phyloP scores from a whole-genome alignment of 2,888 invertebrate genomes.

The Frankliniella fusca region DNA sequence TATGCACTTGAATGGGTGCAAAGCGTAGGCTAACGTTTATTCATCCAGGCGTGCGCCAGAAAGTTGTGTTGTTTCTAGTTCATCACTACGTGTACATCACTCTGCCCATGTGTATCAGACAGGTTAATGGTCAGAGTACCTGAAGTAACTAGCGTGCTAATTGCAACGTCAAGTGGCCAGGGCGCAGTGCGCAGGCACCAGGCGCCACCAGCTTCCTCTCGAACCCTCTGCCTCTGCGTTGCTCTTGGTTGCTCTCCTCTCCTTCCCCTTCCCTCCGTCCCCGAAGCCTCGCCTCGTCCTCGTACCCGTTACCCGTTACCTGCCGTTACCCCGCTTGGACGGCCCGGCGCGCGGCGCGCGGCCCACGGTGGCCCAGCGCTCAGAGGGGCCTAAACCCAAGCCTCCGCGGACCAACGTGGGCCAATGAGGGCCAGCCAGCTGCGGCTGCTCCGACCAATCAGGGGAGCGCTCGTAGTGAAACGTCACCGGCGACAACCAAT shows the following conservation, averaged over 20 bases:
- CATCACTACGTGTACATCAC: too few species aligned
- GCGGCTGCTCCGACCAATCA: conserved; percentile 41
- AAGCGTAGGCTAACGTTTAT: too few species aligned
- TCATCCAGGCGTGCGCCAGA: too few species aligned
- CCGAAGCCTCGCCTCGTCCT: background rate
- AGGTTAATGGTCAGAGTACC: too few species aligned
- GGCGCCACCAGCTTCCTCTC: background rate
- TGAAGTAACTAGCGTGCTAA: too few species aligned
- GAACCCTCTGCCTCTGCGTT: background rate
- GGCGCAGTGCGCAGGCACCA: background rate
- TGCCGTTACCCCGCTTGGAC: background rate
- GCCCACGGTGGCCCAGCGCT: too few species aligned
- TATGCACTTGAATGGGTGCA: too few species aligned
- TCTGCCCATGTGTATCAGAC: too few species aligned
- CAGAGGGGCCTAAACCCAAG: background rate
- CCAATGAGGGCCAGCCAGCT: conserved; percentile 59
- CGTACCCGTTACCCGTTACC: background rate
- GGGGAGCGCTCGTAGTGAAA: conserved; percentile 34
- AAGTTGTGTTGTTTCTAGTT: too few species aligned
- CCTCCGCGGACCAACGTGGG: conserved; percentile 55
- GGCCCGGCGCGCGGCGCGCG: background rate
- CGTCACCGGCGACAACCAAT: background rate
- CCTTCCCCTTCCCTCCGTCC: background rate
- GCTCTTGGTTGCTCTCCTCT: too few species aligned
- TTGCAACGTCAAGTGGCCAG: too few species aligned